Evolutionary conservation across 37 sponge, comb jelly and placozoan genomes (phyloP).

Genomic region (Spongilla lacustris): DNA sequence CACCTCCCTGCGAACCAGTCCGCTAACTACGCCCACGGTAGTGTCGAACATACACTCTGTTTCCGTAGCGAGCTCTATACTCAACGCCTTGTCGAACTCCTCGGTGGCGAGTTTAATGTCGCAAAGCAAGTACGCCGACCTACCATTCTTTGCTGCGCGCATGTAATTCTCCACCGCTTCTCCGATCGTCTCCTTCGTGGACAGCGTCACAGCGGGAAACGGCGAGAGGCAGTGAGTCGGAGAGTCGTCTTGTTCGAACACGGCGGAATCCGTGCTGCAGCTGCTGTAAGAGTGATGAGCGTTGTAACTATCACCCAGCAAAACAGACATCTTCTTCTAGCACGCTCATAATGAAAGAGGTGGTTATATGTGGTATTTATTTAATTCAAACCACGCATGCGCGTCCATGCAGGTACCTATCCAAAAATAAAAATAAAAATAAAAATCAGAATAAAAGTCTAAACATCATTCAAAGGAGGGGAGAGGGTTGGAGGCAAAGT

Average conservation of each 20-base stretch:
- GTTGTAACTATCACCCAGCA: neutral
- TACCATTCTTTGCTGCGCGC: conserved; percentile 32
- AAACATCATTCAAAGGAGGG: too few species aligned
- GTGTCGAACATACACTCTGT: conserved; percentile 59
- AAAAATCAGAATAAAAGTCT: too few species aligned
- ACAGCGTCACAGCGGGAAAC: neutral
- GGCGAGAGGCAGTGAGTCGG: neutral
- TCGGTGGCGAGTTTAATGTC: conserved; percentile 36
- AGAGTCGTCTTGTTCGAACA: neutral
- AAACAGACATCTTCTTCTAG: neutral
- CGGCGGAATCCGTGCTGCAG: neutral
- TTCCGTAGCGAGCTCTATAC: conserved; percentile 56
- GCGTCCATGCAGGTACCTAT: too few species aligned
- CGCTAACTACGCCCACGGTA: conserved; percentile 44
- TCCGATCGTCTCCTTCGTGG: conserved; percentile 16
- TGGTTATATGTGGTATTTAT: neutral
- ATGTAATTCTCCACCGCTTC: conserved; percentile 54
- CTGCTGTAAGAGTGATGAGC: neutral
- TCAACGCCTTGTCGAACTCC: conserved; percentile 67
- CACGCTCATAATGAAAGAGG: neutral
- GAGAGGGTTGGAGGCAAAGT: too few species aligned
- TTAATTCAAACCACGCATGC: neutral
- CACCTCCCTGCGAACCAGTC: conserved; percentile 44
- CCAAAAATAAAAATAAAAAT: neutral
- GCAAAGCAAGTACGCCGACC: conserved; percentile 46